A percentile compares a stretch with the other conserved stretches of the same genome.
Conservation (phyloP, 2,797 vertebrate genomes). For the Gambelia wislizenii region DNA sequence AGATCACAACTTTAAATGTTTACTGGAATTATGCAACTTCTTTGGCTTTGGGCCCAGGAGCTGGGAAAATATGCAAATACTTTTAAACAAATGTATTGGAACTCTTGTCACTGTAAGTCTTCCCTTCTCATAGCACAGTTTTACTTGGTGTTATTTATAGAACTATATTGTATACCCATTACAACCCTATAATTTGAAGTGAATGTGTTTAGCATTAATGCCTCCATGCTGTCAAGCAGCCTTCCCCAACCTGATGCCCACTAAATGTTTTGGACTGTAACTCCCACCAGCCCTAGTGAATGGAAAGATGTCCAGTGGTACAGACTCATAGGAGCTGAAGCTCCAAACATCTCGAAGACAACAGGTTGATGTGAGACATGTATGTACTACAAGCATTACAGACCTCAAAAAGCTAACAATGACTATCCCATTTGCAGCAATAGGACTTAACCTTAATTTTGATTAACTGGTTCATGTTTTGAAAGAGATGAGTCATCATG, state of each 20-base stretch:
- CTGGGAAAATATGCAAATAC: conserved; percentile 15
- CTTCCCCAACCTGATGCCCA: not conserved
- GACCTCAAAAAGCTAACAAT: not conserved
- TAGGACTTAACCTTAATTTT: not conserved
- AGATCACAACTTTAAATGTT: not conserved
- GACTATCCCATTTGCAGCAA: not conserved
- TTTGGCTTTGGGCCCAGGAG: not conserved
- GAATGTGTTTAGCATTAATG: not conserved
- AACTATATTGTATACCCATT: not conserved
- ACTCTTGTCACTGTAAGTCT: not conserved
- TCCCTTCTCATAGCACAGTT: not conserved
- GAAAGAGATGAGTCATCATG: not conserved
- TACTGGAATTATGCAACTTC: not conserved
- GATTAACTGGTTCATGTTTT: not conserved
- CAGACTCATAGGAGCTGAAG: not conserved
- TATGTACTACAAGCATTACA: not conserved
- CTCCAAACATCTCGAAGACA: not conserved
- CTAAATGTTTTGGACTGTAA: not conserved
- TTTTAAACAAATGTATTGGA: conserved; percentile 39
- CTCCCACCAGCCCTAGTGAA: not conserved
- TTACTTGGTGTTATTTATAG: not conserved
- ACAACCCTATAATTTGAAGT: not conserved
- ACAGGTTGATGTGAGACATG: not conserved
- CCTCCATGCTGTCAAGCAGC: not conserved
- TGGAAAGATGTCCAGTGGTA: not conserved